Conservation (phyloP, 2,888 invertebrate species). For the Zeuzera pyrina region DNA sequence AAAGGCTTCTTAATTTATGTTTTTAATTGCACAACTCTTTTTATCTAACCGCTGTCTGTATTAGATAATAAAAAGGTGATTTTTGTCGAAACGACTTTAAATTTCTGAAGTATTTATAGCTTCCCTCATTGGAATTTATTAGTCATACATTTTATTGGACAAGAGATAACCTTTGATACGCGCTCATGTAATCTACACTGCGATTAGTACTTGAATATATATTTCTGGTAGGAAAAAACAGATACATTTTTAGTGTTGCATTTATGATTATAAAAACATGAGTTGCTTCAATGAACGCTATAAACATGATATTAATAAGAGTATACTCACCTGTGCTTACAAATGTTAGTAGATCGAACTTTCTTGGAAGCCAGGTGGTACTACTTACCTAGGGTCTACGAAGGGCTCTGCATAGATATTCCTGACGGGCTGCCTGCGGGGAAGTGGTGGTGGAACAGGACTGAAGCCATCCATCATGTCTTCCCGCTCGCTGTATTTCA, state of each 20-base stretch:
- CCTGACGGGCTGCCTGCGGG: constrained; percentile 74
- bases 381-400: constrained; percentile 72
- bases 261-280: no score
- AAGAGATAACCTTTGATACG: constrained; percentile 8
- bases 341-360: no score
- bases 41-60: constrained; percentile 36
- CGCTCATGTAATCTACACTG: no score
- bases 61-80: no score
- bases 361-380: no score
- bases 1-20: constrained; percentile 51
- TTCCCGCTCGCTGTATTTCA: constrained; percentile 69
- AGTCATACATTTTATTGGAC: constrained; percentile 6
- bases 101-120: neutral
- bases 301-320: no score
- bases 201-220: no score
- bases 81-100: no score
- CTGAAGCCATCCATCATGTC: constrained; percentile 71
- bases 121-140: constrained; percentile 4
- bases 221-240: no score
- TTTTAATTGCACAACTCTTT: constrained; percentile 18
- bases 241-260: no score
- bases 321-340: no score
- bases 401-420: constrained; percentile 79
- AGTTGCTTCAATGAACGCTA: no score
- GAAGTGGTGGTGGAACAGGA: constrained; percentile 75